Percentiles rank a stretch among this genome's conserved stretches.
Evolutionary conservation across 2,797 vertebrate genomes (phyloP).

Genomic region (Sitta carolinensis): DNA sequence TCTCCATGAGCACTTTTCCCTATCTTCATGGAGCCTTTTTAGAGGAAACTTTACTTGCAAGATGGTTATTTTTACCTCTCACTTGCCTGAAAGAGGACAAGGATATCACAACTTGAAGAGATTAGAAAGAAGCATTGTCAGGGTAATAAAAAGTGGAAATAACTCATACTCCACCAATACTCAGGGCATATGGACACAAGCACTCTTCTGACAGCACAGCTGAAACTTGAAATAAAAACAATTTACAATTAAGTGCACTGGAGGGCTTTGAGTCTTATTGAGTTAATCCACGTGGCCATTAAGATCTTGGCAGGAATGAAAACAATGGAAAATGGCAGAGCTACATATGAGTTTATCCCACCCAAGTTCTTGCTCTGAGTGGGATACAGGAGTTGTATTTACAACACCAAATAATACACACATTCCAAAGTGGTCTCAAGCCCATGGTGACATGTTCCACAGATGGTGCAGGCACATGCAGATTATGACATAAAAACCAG

Average conservation of each 20-base stretch:
- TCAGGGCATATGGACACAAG: background rate
- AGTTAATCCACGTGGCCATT: background rate
- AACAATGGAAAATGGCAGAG: background rate
- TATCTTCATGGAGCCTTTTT: background rate
- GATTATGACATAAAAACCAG: background rate
- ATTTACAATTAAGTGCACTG: background rate
- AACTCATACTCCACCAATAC: background rate
- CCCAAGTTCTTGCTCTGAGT: no score
- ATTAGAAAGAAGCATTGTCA: background rate
- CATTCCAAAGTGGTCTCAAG: accelerated
- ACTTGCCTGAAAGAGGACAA: background rate
- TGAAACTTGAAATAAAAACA: background rate
- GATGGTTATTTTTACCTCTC: background rate
- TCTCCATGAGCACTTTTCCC: background rate
- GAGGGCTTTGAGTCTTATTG: background rate
- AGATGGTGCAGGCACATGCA: background rate
- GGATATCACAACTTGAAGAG: background rate
- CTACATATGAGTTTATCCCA: background rate
- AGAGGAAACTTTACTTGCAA: background rate
- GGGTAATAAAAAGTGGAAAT: background rate
- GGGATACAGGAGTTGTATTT: background rate
- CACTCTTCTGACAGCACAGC: background rate
- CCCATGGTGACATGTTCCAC: background rate
- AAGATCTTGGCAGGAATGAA: background rate
- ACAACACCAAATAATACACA: background rate